Percentiles rank a stretch among this genome's conserved stretches.
phyloP scores from a whole-genome alignment of 2,113 vertebrate species.

The Hydrolagus affinis region DNA sequence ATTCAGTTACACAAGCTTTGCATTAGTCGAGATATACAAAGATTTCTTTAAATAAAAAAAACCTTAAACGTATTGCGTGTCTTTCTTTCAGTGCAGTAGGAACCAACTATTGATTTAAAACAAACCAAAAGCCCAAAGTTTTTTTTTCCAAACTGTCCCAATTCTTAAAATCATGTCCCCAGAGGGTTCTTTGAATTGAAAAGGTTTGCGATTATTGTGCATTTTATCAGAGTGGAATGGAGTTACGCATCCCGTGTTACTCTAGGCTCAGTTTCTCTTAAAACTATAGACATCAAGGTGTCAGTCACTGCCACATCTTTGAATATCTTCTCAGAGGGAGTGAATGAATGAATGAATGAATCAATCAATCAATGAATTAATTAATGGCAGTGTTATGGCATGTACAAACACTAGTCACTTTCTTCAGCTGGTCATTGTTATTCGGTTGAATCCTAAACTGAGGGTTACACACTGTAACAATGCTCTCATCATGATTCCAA shows the following conservation, averaged over 20 bases:
- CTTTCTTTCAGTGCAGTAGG: not conserved
- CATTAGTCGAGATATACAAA: not conserved
- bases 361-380: too few species aligned
- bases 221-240: not conserved
- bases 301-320: not conserved
- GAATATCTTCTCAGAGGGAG: not conserved
- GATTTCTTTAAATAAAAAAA: too few species aligned
- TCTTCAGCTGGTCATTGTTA: not conserved
- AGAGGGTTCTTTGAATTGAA: not conserved
- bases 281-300: not conserved
- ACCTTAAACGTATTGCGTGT: too few species aligned
- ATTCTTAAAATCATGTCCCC: not conserved
- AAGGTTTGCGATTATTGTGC: not conserved
- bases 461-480: not conserved
- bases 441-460: not conserved
- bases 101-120: not conserved
- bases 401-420: not conserved
- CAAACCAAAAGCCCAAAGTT: not conserved
- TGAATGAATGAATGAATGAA: too few species aligned
- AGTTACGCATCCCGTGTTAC: not conserved
- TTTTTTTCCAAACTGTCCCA: not conserved
- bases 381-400: not conserved
- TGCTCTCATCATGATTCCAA: too few species aligned
- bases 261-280: not conserved
- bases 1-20: conserved; percentile 1